phyloP scores from a whole-genome alignment of 2,888 invertebrate species.

The Trissoscelio sp. region DNA sequence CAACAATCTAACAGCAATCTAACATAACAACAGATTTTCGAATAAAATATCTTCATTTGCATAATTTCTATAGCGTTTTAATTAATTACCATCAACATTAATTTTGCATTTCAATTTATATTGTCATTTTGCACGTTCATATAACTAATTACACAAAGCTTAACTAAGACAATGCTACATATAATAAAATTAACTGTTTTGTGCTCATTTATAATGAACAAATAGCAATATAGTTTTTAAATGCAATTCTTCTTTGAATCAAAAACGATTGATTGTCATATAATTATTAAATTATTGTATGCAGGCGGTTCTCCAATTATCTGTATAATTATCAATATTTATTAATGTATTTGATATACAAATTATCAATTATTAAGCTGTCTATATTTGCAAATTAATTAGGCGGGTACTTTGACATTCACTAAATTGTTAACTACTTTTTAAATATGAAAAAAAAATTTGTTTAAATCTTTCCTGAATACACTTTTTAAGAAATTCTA shows the following conservation, averaged over 20 bases:
- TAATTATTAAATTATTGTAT: no score
- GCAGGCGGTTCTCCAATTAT: no score
- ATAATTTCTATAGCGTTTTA: background rate
- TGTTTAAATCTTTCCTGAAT: no score
- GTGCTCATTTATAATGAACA: background rate
- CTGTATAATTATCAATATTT: no score
- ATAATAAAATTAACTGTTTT: background rate
- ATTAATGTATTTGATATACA: no score
- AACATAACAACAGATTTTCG: background rate
- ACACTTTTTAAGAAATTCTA: background rate
- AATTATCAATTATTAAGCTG: no score
- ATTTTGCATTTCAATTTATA: conserved; percentile 13
- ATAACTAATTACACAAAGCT: conserved; percentile 5
- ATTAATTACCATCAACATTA: conserved; percentile 5
- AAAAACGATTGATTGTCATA: no score
- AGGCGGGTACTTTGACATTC: no score
- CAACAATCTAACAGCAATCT: background rate
- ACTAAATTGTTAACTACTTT: no score
- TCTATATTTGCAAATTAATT: no score
- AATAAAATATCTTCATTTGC: background rate
- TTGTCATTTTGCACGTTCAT: conserved; percentile 9
- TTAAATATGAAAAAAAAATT: no score
- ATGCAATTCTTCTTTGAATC: no score
- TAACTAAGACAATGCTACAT: background rate
- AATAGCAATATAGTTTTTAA: background rate